Conservation (phyloP, 2,797 vertebrate species). For the Melanotaenia maccullochi region DNA sequence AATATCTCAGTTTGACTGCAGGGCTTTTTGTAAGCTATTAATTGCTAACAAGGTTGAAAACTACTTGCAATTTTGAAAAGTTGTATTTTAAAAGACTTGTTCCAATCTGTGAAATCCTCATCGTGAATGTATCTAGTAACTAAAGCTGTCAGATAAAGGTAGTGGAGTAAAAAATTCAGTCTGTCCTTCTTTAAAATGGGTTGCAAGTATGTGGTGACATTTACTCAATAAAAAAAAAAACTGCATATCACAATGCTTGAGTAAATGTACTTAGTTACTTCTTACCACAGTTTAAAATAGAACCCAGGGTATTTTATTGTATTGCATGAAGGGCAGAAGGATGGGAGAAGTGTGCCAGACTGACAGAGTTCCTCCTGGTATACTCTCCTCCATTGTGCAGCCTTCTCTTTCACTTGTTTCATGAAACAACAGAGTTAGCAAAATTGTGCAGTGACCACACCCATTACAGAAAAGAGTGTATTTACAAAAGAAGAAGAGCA, state of each 20-base stretch:
- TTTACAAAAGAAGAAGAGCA: constrained; percentile 51
- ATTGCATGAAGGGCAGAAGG: constrained; percentile 28
- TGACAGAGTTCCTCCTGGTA: constrained; percentile 26
- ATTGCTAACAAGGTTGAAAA: no score
- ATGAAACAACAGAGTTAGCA: constrained; percentile 42
- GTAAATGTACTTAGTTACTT: not conserved
- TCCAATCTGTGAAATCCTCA: not conserved
- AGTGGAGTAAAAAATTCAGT: not conserved
- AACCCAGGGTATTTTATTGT: constrained; percentile 14
- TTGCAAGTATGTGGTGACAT: not conserved
- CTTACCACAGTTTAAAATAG: not conserved
- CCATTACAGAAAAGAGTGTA: constrained; percentile 46
- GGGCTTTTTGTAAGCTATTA: no score
- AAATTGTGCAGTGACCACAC: constrained; percentile 69
- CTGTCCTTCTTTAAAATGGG: not conserved
- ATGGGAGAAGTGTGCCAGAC: constrained; percentile 37
- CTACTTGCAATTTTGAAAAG: not conserved
- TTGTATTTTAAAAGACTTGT: not conserved
- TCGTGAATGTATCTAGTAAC: not conserved
- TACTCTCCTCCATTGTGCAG: constrained; percentile 28
- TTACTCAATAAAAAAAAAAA: not conserved
- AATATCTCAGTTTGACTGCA: not conserved
- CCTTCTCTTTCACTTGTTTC: constrained; percentile 27
- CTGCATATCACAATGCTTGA: not conserved
- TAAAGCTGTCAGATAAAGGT: not conserved